Evolutionary conservation across 2,797 vertebrate species (phyloP).

Genomic region (Myotis daubentonii): DNA sequence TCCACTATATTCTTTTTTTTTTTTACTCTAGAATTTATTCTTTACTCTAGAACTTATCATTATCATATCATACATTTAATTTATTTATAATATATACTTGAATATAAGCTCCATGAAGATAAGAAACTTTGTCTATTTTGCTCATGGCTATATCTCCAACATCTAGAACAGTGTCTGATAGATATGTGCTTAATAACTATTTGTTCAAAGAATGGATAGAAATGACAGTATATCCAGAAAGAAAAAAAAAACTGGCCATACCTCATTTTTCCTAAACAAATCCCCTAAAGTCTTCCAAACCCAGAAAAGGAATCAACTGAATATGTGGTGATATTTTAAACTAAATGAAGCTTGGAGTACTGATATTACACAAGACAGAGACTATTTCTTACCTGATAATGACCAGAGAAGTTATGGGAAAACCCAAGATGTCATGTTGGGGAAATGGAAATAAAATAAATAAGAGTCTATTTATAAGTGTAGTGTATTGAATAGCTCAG

Average conservation of each 20-base stretch:
- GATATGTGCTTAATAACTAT: background rate
- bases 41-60: background rate
- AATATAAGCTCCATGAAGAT: background rate
- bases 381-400: background rate
- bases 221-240: background rate
- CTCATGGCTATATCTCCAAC: background rate
- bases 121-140: background rate
- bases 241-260: background rate
- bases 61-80: background rate
- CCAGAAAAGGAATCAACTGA: background rate
- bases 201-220: background rate
- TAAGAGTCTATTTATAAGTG: background rate
- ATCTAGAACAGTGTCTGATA: background rate
- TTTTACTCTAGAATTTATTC: background rate
- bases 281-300: background rate
- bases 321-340: background rate
- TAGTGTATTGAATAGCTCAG: background rate
- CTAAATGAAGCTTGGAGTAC: background rate
- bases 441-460: slow-evolving; percentile 5
- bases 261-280: background rate
- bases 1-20: background rate
- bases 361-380: slow-evolving; percentile 27
- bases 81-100: background rate
- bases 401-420: slow-evolving; percentile 22
- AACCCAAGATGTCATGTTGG: background rate